A percentile compares a stretch with the other conserved stretches of the same genome.
Evolutionary conservation across 2,888 invertebrate species (phyloP).

Genomic region (Criorhina ranunculi): DNA sequence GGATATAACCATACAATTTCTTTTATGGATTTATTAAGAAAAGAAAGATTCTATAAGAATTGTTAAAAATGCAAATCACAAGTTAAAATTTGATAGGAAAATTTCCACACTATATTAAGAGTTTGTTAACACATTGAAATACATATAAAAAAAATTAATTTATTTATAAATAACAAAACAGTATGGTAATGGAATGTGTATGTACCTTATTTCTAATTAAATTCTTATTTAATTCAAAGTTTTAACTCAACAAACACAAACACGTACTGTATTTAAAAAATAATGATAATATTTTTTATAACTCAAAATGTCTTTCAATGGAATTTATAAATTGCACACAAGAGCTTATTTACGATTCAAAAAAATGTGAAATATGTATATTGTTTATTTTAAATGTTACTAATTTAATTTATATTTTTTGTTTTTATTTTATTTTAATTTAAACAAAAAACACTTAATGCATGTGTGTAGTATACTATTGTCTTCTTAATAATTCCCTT

Average conservation of each 20-base stretch:
- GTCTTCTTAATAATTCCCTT: slow-evolving; percentile 62
- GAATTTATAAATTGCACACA: slow-evolving; percentile 70
- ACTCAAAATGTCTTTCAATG: slow-evolving; percentile 62
- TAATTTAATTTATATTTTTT: slow-evolving; percentile 21
- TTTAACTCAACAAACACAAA: slow-evolving; percentile 44
- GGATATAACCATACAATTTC: slow-evolving; percentile 29
- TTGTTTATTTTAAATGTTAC: slow-evolving; percentile 46
- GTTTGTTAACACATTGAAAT: slow-evolving; percentile 41
- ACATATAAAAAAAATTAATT: slow-evolving; percentile 13
- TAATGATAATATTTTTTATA: slow-evolving; percentile 69
- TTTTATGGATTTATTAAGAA: slow-evolving; percentile 31
- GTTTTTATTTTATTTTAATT: slow-evolving; percentile 38
- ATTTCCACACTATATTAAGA: slow-evolving; percentile 47
- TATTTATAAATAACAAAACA: slow-evolving; percentile 13
- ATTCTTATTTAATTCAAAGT: slow-evolving; percentile 34
- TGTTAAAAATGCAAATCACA: slow-evolving; percentile 60
- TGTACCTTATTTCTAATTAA: slow-evolving; percentile 39
- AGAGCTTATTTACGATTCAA: slow-evolving; percentile 73
- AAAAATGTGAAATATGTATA: slow-evolving; percentile 49
- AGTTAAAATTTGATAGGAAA: slow-evolving; percentile 52
- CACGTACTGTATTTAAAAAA: slow-evolving; percentile 39
- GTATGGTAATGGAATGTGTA: slow-evolving; percentile 27
- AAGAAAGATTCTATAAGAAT: slow-evolving; percentile 39
- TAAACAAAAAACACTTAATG: slow-evolving; percentile 28
- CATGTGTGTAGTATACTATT: slow-evolving; percentile 69